Evolutionary conservation across 2,888 invertebrate species (phyloP), one percentile per base, ranked within the genome.

Genomic region (Notodonta ziczac): DNA sequence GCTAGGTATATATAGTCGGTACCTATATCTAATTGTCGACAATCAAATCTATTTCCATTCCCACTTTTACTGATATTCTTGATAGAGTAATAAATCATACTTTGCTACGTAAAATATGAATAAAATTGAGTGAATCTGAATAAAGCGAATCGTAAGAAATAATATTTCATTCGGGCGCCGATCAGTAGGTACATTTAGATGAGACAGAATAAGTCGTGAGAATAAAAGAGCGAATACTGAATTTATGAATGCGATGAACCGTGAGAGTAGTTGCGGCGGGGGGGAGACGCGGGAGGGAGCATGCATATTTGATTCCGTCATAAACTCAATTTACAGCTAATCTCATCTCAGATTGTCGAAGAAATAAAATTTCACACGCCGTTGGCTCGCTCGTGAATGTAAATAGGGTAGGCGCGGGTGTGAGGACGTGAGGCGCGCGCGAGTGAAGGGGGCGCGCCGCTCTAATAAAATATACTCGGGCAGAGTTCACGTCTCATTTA

Each of bases 261-360:
- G 82, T 87, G 78, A 85, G 83, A 82, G 81, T 81, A 82, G 81
- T 77, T 67, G 66, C 66, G 67, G 71, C 64, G 71, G 64, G 59
- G 59, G 56, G 65, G 60, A 71, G 69, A n/a, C n/a, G 77, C 73
- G 68, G 74, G 67, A 67, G 78, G 82, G 76, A 76, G 83, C 87
- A 85, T 89, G 90, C 89, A 90, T 92, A 91, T 93, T 91, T 90
- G 90, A 93, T 91, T 90, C 81, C 82, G 79, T 87, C 89, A 91
- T 92, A 91, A 93, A 93, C 89, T 90, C 91, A 90, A 93, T 93
- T 93, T 91, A 87, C 90, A 91, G 91, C 90, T 93, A 93, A 93
- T 93, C 91, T 89, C 83, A 88, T 93, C 86, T 89, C 87, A 90
- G 91, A 93, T 92, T 92, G 91, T 91, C 90, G 90, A 89, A 89